Conservation (phyloP, 2,113 vertebrate species). For the Clarias batrachus region DNA sequence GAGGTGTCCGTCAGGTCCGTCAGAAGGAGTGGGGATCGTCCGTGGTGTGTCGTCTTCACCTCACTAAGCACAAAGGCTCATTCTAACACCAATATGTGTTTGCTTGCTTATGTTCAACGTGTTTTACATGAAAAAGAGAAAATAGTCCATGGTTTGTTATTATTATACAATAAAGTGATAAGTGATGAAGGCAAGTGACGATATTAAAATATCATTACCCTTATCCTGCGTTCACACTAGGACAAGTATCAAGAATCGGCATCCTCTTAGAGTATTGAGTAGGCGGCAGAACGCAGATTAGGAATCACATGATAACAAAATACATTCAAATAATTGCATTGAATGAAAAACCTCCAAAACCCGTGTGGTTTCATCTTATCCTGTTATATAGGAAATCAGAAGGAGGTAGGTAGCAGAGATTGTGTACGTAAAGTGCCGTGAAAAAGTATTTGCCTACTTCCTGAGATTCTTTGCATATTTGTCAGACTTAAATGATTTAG, state of each 20-base stretch:
- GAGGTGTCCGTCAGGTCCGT: too few species aligned
- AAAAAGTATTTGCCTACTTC: too few species aligned
- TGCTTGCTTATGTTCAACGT: neutral
- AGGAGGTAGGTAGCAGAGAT: too few species aligned
- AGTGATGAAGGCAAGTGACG: constrained; percentile 8
- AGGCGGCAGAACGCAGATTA: neutral
- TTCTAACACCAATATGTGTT: neutral
- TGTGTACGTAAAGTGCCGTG: too few species aligned
- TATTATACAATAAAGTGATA: neutral
- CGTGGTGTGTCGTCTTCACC: neutral
- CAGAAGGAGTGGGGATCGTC: neutral
- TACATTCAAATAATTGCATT: neutral
- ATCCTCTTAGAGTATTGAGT: neutral
- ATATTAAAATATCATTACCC: constrained; percentile 2
- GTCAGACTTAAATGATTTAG: too few species aligned
- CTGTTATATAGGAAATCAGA: neutral
- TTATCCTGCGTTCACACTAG: neutral
- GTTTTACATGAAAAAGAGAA: neutral
- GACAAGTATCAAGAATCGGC: neutral
- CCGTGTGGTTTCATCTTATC: neutral
- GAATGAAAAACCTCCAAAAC: neutral
- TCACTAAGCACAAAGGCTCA: constrained; percentile 4
- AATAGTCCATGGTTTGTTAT: neutral
- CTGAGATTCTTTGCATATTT: too few species aligned
- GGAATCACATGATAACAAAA: neutral